A percentile compares a stretch with the other conserved stretches of the same genome.
Evolutionary conservation across 2,113 vertebrate genomes (phyloP).

Genomic region (Shinisaurus crocodilurus): DNA sequence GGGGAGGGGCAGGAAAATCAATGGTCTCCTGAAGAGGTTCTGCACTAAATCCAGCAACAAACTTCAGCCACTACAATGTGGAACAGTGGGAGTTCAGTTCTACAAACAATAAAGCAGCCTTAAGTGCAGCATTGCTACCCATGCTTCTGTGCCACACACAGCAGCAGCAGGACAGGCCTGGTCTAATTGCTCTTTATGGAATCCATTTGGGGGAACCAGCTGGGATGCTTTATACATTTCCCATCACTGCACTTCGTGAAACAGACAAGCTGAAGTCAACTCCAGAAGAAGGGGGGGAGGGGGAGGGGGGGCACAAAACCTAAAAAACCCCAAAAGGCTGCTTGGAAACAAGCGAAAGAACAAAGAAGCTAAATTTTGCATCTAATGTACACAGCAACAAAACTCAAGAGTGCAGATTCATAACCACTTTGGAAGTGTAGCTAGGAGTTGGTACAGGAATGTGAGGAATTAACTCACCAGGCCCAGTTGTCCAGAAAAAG

Average conservation of each 20-base stretch:
- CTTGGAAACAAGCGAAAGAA: background rate
- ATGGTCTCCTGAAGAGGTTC: background rate
- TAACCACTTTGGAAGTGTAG: background rate
- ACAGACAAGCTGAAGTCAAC: background rate
- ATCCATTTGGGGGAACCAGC: constrained; percentile 1
- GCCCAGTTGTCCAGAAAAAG: no score
- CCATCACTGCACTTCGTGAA: background rate
- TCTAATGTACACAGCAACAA: background rate
- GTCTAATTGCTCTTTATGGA: constrained; percentile 15
- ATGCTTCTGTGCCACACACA: background rate
- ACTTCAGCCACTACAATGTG: background rate
- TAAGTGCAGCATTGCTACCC: background rate
- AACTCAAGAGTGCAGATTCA: background rate
- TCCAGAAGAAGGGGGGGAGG: background rate
- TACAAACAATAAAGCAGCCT: constrained; percentile 8
- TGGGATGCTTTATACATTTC: background rate
- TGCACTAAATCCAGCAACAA: constrained; percentile 12
- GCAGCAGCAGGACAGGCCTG: background rate
- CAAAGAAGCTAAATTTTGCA: background rate
- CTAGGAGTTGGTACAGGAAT: background rate
- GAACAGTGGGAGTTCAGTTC: constrained; percentile 17
- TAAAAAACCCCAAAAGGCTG: background rate
- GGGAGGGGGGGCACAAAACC: background rate
- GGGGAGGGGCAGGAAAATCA: background rate
- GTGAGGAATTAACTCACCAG: background rate